Base-by-base conservation (phyloP, 37 sponge, comb jelly and placozoan species). In the Chondrosia reniformis region DNA sequence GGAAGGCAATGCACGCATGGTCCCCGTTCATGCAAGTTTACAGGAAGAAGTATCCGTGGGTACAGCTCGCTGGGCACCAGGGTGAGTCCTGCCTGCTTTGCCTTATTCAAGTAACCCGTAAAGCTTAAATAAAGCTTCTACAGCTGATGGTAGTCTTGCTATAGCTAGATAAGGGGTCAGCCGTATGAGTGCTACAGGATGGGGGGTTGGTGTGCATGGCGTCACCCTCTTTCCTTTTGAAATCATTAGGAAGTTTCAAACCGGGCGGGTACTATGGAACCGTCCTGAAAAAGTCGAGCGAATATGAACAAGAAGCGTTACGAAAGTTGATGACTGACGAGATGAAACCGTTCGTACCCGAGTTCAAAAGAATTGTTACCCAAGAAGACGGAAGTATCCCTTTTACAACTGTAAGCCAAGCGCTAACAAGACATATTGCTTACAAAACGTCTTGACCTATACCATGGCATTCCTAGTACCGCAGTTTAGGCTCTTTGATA, bases 1-100 rank as follows among this genome's bases (percentile, higher is more conserved):
- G 58, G 61, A 88, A 95, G 46, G 83, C 63, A 12, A 87, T 95
- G 46, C 63, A 79, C 38, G 86, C 88, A 13, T 95, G 96, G 94
- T 95, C 99, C 12, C 99, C 99, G 10, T 98, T 98, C 79, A 86
- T 98, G 7, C 99, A 98, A 83, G 91, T 92, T 27, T 95, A 93
- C 87, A 87, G 84, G 79, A 90, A 85, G 79, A 84, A 88, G 72
- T 98, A 98, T 59, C 91, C 96, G 9, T 98, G 99, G 99, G 96
- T 98, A 1, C 99, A 98, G 55, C 80, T 98, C 21, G 99, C 99
- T 39, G 99, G 99, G 2, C 99, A 98, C 67, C 83, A 98, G 80
- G 99, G 99, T 95, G 36, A 34, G 76, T 75, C 28, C 55, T 9
- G 46, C 21, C 1, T 12, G 59, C 41, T 33, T 4, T 63, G 25